A percentile compares a stretch with the other conserved stretches of the same genome.
phyloP scores from a whole-genome alignment of 2,113 vertebrate species.

The Euleptes europaea region DNA sequence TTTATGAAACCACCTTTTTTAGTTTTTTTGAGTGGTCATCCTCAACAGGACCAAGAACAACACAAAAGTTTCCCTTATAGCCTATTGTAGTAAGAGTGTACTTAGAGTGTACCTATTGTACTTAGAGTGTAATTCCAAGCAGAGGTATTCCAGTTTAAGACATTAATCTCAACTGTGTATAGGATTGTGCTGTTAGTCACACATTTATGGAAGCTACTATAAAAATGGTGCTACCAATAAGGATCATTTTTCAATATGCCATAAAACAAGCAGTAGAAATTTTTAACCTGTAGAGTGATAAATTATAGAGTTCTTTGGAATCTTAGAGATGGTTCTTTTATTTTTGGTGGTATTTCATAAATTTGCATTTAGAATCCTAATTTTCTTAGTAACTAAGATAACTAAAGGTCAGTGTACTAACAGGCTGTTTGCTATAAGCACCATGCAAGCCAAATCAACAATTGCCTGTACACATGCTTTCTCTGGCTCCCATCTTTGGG shows the following conservation, averaged over 20 bases:
- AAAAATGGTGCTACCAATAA: background rate
- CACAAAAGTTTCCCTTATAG: background rate
- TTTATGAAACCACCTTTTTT: background rate
- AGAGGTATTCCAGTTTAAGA: too few species aligned
- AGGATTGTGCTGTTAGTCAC: too few species aligned
- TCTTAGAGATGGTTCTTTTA: too few species aligned
- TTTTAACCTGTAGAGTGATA: background rate
- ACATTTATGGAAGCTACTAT: background rate
- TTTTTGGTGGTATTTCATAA: background rate
- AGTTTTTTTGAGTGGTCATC: background rate
- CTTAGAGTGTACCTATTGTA: too few species aligned
- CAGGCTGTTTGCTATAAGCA: background rate
- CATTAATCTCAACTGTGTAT: too few species aligned
- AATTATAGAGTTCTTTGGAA: rapidly evolving
- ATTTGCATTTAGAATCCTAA: background rate
- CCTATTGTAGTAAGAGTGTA: background rate
- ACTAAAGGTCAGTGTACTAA: background rate
- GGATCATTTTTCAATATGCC: background rate
- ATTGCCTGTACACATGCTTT: too few species aligned
- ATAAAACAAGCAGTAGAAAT: background rate
- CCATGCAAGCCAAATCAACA: too few species aligned
- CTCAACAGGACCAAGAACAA: background rate
- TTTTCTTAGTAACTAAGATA: background rate
- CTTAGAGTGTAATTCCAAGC: background rate
- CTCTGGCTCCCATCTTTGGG: too few species aligned